phyloP scores from a whole-genome alignment of 2,113 vertebrate species.

The Paramormyrops kingsleyae region DNA sequence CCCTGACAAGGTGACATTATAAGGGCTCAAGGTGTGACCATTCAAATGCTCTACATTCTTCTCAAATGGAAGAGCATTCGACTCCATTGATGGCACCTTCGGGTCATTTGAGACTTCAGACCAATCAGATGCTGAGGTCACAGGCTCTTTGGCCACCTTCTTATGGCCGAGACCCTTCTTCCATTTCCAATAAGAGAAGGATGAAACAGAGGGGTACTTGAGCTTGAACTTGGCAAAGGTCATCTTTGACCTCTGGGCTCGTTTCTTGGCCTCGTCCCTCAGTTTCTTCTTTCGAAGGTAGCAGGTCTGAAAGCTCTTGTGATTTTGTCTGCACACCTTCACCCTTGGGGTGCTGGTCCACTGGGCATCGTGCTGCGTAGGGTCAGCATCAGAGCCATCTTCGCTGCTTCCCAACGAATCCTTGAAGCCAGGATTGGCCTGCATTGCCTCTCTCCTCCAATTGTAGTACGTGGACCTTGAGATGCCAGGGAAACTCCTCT shows the following conservation, averaged over 20 bases:
- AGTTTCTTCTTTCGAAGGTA: conserved; percentile 70
- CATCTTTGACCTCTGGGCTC: conserved; percentile 66
- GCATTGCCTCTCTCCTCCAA: conserved; percentile 88
- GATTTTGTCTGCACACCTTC: conserved; percentile 40
- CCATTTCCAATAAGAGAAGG: conserved; percentile 84
- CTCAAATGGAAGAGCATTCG: conserved; percentile 23
- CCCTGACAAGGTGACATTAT: conserved; percentile 31
- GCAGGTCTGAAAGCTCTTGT: conserved; percentile 46
- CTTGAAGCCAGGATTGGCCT: conserved; percentile 71
- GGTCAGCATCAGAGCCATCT: conserved; percentile 54
- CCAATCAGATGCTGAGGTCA: conserved; percentile 18
- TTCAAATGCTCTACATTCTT: conserved; percentile 19
- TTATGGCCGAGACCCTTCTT: conserved; percentile 44
- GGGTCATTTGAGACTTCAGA: conserved; percentile 12
- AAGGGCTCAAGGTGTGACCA: not conserved
- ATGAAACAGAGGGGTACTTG: conserved; percentile 73
- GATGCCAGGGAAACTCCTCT: conserved; percentile 83
- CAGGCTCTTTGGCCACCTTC: conserved; percentile 12
- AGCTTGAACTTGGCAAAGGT: conserved; percentile 79
- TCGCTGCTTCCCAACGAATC: conserved; percentile 48
- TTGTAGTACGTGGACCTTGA: conserved; percentile 95
- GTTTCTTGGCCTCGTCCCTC: conserved; percentile 66
- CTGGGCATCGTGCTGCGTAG: conserved; percentile 23
- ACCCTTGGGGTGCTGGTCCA: conserved; percentile 29
- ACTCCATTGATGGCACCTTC: not conserved